Evolutionary conservation across 2,797 vertebrate genomes (phyloP).

Genomic region (Neosalanx taihuensis): DNA sequence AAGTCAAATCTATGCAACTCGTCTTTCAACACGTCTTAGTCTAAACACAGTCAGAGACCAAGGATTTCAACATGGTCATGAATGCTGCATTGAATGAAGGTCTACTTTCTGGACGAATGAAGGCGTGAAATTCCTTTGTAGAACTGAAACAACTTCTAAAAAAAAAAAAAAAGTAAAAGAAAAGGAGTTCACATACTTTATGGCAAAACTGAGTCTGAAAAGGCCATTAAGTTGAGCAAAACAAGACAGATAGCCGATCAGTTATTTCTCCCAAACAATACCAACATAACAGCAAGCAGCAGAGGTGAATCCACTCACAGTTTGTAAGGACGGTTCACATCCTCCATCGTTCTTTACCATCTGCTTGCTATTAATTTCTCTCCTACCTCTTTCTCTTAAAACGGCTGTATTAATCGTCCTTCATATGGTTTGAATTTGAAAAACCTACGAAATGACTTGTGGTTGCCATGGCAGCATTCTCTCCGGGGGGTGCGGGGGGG

Average conservation of each 20-base stretch:
- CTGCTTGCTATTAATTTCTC: conserved; percentile 49
- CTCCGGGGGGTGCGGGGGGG: conserved; percentile 27
- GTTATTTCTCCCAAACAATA: neutral
- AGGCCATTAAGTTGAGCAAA: conserved; percentile 1
- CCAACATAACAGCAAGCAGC: conserved; percentile 7
- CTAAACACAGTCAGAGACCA: too few relatives aligned
- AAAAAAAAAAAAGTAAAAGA: neutral
- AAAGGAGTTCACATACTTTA: neutral
- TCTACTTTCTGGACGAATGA: too few relatives aligned
- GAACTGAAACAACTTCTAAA: too few relatives aligned
- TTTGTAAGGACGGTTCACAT: conserved; percentile 25
- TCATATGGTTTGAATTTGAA: conserved; percentile 53
- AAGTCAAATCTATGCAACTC: neutral
- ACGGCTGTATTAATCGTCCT: conserved; percentile 48
- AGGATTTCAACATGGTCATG: too few relatives aligned
- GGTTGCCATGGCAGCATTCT: conserved; percentile 49
- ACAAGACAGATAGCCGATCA: neutral
- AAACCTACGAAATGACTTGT: conserved; percentile 36
- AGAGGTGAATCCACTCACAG: conserved; percentile 28
- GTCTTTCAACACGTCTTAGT: too few relatives aligned
- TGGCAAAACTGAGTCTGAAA: neutral
- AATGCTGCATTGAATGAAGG: too few relatives aligned
- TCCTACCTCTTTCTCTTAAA: conserved; percentile 38
- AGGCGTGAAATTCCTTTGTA: too few relatives aligned
- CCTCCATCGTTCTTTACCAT: conserved; percentile 43